These are phyloP conservation scores for Petroica traversi DNA, from an alignment of 2,113 vertebrate genomes.

Conservation along the genomic window DNA sequence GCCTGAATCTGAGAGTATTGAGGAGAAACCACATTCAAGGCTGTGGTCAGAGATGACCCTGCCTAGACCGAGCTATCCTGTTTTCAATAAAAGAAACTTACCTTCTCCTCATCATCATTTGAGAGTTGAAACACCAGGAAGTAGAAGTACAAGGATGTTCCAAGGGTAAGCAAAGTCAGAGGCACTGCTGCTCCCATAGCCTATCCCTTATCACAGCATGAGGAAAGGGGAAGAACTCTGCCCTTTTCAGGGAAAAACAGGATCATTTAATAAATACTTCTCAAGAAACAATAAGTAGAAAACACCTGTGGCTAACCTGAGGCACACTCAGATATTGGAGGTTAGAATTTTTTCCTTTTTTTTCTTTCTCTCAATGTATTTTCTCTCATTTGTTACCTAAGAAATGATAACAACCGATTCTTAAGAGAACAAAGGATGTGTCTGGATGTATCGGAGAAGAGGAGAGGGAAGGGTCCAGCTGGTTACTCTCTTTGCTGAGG, in stretches of 20 bases:
- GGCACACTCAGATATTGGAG: neutral
- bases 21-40: neutral
- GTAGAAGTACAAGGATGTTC: neutral
- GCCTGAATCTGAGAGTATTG: accelerated
- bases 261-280: neutral
- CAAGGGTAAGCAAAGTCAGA: neutral
- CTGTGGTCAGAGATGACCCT: neutral
- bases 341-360: neutral
- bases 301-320: neutral
- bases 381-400: neutral
- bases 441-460: no score
- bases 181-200: neutral
- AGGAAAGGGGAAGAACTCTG: neutral
- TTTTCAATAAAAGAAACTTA: neutral
- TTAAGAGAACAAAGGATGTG: neutral
- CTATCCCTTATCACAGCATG: accelerated
- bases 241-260: neutral
- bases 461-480: neutral
- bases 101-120: neutral
- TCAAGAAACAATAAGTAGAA: neutral
- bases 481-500: neutral
- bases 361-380: neutral
- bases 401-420: neutral
- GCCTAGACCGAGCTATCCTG: neutral
- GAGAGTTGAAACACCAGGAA: neutral